phyloP scores from a whole-genome alignment of 2,888 invertebrate genomes.

The Conops quadrifasciatus region DNA sequence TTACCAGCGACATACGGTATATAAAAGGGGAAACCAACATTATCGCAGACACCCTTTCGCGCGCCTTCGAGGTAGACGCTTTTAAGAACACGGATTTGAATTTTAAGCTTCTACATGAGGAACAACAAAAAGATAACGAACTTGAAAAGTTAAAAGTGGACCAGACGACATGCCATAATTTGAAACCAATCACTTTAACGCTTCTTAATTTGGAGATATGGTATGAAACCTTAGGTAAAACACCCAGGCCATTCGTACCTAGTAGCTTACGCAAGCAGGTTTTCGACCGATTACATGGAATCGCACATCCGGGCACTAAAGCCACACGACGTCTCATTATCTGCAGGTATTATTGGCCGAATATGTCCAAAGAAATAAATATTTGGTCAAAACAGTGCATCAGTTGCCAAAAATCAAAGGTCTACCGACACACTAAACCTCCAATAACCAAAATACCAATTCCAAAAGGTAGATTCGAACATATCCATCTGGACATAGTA shows the following conservation, averaged over 20 bases:
- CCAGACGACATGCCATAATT: background rate
- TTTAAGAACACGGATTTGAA: background rate
- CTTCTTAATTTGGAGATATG: background rate
- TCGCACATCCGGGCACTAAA: background rate
- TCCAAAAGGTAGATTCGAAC: no score
- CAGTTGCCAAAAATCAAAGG: background rate
- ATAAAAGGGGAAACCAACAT: background rate
- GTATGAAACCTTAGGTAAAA: background rate
- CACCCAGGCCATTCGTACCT: background rate
- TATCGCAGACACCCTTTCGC: background rate
- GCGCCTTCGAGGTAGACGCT: background rate
- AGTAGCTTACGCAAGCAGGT: background rate
- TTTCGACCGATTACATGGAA: background rate
- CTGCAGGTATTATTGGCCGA: background rate
- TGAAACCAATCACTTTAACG: background rate
- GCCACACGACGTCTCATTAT: background rate
- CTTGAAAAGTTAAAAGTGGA: background rate
- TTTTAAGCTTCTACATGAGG: background rate
- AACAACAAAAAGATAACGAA: conserved; percentile 1
- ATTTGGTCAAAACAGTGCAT: background rate
- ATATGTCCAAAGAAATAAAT: background rate
- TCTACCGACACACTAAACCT: background rate
- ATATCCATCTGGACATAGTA: no score
- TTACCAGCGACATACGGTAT: background rate
- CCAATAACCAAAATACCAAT: no score